Conservation (phyloP, 2,113 vertebrate genomes). For the Lamprologus ornatipinnis region DNA sequence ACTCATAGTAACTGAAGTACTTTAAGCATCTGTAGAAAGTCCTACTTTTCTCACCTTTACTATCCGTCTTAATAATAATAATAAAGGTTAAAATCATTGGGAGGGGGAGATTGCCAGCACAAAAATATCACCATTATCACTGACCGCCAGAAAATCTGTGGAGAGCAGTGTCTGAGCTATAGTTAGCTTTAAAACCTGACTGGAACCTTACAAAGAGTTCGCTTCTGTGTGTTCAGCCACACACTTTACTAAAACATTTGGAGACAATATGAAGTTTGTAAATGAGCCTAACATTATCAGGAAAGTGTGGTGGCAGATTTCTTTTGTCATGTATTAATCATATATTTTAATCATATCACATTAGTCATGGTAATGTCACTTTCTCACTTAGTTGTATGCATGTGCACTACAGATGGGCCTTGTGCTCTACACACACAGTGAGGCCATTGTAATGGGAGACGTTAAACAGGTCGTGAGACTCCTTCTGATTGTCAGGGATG, state of each 20-base stretch:
- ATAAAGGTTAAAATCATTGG: background rate
- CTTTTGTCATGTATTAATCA: background rate
- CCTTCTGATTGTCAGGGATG: too few relatives aligned
- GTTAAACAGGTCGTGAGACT: background rate
- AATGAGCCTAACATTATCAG: background rate
- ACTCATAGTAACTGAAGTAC: background rate
- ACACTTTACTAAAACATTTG: background rate
- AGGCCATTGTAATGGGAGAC: background rate
- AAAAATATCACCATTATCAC: background rate
- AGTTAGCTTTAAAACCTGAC: background rate
- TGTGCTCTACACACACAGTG: background rate
- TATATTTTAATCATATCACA: background rate
- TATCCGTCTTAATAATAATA: fast-evolving
- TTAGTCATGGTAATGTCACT: background rate
- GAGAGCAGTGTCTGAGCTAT: background rate
- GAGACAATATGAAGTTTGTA: background rate
- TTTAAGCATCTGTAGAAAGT: background rate
- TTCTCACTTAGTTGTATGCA: background rate
- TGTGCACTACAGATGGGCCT: background rate
- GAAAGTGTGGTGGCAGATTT: background rate
- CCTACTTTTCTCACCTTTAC: background rate
- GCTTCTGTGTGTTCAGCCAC: background rate
- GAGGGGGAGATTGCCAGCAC: background rate
- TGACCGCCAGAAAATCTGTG: background rate
- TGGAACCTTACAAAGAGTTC: background rate